phyloP scores from a whole-genome alignment of 2,888 invertebrate genomes.

The Andrena hattorfiana region DNA sequence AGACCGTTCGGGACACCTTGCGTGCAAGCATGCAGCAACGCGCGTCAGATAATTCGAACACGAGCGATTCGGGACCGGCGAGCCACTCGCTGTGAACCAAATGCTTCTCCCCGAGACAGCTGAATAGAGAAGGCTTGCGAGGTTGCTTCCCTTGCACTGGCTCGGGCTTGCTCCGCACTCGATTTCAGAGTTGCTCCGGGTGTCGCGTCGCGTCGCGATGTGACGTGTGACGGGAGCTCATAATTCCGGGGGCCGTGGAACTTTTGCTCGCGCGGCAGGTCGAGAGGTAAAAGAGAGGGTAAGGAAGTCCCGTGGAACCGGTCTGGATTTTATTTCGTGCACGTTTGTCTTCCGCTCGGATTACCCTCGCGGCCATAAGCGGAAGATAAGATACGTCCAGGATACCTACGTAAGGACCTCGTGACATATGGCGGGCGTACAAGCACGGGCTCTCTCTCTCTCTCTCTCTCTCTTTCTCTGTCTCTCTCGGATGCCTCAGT shows the following conservation, averaged over 20 bases:
- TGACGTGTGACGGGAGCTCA: background rate
- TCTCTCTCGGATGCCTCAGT: background rate
- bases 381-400: slow-evolving; percentile 78
- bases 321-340: slow-evolving; percentile 79
- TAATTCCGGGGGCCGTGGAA: slow-evolving; percentile 17
- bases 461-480: background rate
- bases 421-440: slow-evolving; percentile 79
- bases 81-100: background rate
- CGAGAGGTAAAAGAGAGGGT: slow-evolving; percentile 53
- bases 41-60: background rate
- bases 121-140: no score
- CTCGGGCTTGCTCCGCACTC: background rate
- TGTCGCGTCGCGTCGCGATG: background rate
- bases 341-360: slow-evolving; percentile 79
- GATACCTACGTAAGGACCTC: slow-evolving; percentile 72
- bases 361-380: slow-evolving; percentile 77
- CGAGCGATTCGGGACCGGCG: no score
- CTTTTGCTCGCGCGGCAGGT: slow-evolving; percentile 23
- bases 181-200: slow-evolving; percentile 1
- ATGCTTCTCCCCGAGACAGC: background rate
- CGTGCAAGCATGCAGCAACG: slow-evolving; percentile 5
- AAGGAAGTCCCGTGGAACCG: slow-evolving; percentile 75
- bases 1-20: slow-evolving; percentile 4
- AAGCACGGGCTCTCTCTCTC: slow-evolving; percentile 17
- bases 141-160: no score